Evolutionary conservation across 2,888 invertebrate genomes (phyloP).

Genomic region (Thalpophila matura): DNA sequence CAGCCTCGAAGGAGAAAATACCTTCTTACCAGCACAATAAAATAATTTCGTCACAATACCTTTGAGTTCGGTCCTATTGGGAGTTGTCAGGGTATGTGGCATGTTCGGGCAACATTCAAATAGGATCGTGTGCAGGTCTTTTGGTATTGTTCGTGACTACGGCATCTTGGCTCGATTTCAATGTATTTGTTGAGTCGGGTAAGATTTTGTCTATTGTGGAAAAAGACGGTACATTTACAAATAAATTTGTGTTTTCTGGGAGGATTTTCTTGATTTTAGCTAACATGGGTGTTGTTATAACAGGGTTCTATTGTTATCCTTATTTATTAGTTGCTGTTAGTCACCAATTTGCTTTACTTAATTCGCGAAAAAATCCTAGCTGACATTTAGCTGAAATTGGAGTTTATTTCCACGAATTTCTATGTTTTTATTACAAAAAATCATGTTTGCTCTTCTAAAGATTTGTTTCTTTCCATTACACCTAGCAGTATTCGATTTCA

Average conservation of each 20-base stretch:
- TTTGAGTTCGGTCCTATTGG: constrained; percentile 48
- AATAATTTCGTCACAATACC: constrained; percentile 45
- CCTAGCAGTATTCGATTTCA: too few relatives aligned
- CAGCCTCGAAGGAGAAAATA: constrained; percentile 24
- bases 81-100: constrained; percentile 61
- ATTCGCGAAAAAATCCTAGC: not conserved
- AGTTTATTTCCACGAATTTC: too few relatives aligned
- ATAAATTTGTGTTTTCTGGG: constrained; percentile 10
- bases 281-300: constrained; percentile 27
- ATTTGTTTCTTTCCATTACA: too few relatives aligned
- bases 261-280: constrained; percentile 9
- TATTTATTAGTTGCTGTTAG: not conserved
- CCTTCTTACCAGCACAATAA: constrained; percentile 33
- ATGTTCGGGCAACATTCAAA: constrained; percentile 58
- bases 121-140: constrained; percentile 43
- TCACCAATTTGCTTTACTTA: not conserved
- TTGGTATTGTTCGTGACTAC: constrained; percentile 49
- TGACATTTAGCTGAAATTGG: too few relatives aligned
- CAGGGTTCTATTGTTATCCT: not conserved
- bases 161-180: constrained; percentile 49
- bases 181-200: constrained; percentile 56
- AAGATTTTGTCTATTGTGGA: constrained; percentile 46
- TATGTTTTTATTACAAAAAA: too few relatives aligned
- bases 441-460: too few relatives aligned
- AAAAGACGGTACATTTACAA: constrained; percentile 23